Percentiles rank a stretch among this genome's conserved stretches.
Conservation (phyloP, 2,888 invertebrate species). For the Drosophila anomalata region DNA sequence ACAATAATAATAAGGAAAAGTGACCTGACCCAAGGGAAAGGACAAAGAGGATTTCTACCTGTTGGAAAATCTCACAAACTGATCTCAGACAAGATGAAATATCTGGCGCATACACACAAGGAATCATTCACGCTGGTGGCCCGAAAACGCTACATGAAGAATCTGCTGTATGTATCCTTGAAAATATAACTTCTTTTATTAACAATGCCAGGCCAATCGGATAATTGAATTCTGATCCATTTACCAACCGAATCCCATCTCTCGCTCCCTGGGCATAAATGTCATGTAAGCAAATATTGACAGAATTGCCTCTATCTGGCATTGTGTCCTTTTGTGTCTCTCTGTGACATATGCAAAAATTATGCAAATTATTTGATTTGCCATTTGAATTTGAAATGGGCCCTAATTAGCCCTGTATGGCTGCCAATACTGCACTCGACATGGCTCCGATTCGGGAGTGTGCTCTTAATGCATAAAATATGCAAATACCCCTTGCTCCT, state of each 20-base stretch:
- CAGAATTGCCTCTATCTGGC: constrained; percentile 11
- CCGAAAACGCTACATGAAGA: constrained; percentile 84
- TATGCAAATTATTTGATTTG: constrained; percentile 62
- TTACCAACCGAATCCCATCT: constrained; percentile 12
- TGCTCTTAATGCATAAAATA: constrained; percentile 26
- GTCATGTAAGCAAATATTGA: constrained; percentile 63
- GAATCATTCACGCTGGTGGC: constrained; percentile 84
- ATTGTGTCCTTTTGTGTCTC: constrained; percentile 17
- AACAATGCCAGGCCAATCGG: neutral
- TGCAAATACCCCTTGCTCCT: constrained; percentile 20
- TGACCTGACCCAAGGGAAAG: constrained; percentile 48
- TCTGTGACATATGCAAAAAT: constrained; percentile 65
- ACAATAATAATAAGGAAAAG: constrained; percentile 16
- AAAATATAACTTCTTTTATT: neutral
- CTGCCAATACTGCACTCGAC: constrained; percentile 28
- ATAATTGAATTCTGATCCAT: constrained; percentile 3
- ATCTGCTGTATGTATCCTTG: constrained; percentile 81
- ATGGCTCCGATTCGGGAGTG: constrained; percentile 20
- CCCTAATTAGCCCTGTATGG: constrained; percentile 56
- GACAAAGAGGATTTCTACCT: constrained; percentile 18
- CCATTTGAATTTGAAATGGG: constrained; percentile 55
- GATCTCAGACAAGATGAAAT: constrained; percentile 80
- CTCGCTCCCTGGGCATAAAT: constrained; percentile 8
- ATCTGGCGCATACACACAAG: constrained; percentile 80
- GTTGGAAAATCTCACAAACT: constrained; percentile 27